Base-by-base conservation (phyloP, 2,113 vertebrate genomes). In the Tetraodon nigroviridis region DNA sequence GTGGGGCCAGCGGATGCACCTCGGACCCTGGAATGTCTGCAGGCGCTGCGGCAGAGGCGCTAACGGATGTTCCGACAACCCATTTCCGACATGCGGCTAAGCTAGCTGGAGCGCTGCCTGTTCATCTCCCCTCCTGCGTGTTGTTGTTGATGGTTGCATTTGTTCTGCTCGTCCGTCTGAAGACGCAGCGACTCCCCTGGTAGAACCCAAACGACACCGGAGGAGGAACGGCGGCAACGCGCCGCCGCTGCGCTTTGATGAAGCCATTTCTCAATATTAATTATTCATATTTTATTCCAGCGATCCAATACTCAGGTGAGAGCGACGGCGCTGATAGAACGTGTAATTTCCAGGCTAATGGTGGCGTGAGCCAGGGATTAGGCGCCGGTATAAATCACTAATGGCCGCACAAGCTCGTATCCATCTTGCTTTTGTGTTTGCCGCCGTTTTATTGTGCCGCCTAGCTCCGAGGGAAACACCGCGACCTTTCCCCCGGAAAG, bases 281-380 rank as follows among this genome's bases (percentile, higher is more conserved):
- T 98, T 96, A 99, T 99, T 97, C 93, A 99, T 94, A 83, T 93
- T 89, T 93, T 94, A 94, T 94, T 95, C 94, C 93, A 92, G 93
- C 92, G 94, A 94, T 95, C 93, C 92, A 95, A 88, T 96, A 94
- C 95, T 95, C 95, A 96, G 95, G 95, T 99, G 95, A 97, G 95
- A 92, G 91, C 85, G 82, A 88, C 77, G 50, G 68, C 73, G 58
- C 78, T 91, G 90, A 91, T 87, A 83, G 89, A 94, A 93, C 89
- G 90, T 90, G 87, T 92, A 84, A 89, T 90, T 90, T 93, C 89
- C 88, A 92, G 91, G 93, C 93, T 96, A 96, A 97, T 95, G 94
- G 92, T 88, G 82, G 90, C 78, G 5, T n/a, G 58, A 53, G 79
- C 61, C 69, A 68, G 89, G 72, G 85, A 80, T 81, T 84, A 81